These are phyloP conservation scores for Timema cristinae DNA, from an alignment of 2,888 invertebrate species.

Conservation along the genomic window DNA sequence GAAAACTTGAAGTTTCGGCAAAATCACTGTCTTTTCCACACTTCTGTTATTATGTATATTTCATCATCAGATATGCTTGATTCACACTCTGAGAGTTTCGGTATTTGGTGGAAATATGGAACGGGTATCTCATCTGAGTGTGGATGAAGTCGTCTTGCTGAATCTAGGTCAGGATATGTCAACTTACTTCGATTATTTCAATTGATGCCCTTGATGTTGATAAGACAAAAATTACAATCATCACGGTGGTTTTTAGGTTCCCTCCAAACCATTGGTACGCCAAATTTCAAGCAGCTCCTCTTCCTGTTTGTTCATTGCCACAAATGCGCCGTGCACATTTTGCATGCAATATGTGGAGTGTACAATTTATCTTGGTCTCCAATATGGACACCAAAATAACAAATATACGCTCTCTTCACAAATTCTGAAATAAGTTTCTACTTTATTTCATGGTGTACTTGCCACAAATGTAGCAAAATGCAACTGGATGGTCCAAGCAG, in stretches of 20 bases:
- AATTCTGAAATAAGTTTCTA: too few species aligned
- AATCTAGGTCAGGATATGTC: too few species aligned
- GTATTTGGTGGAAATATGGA: conserved; percentile 16
- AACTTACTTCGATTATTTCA: background rate
- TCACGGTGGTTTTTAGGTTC: background rate
- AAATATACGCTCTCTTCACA: too few species aligned
- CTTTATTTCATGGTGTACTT: too few species aligned
- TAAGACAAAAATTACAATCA: background rate
- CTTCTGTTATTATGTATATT: conserved; percentile 20
- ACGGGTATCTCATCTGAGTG: conserved; percentile 27
- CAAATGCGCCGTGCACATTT: background rate
- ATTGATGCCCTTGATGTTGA: background rate
- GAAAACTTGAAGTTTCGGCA: conserved; percentile 21
- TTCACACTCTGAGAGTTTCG: conserved; percentile 20
- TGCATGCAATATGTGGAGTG: background rate
- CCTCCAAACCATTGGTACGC: too few species aligned
- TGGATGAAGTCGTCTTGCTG: conserved; percentile 26
- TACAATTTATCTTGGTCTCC: too few species aligned
- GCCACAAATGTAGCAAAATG: too few species aligned
- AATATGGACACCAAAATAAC: too few species aligned
- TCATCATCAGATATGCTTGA: conserved; percentile 8
- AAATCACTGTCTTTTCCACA: conserved; percentile 23
- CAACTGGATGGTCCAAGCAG: too few species aligned
- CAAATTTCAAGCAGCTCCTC: too few species aligned
- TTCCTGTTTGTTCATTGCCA: background rate